phyloP scores from a whole-genome alignment of 2,797 vertebrate genomes.

The Pangasius larnaudii region DNA sequence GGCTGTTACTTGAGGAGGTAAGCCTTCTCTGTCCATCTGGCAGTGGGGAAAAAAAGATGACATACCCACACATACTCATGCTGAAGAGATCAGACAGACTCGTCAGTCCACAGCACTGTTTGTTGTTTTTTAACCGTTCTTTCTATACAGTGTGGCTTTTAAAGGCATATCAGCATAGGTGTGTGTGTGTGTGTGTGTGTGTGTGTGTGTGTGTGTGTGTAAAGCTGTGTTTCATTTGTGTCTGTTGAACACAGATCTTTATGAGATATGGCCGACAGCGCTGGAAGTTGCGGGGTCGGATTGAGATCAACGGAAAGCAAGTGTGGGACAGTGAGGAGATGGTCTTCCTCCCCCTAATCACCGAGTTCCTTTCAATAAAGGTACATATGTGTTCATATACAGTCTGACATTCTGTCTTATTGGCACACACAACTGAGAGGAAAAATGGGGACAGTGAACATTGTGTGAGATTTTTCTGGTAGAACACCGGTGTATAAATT shows the following conservation, averaged over 20 bases:
- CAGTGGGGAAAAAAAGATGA: neutral
- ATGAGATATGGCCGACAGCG: slow-evolving; percentile 95
- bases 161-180: neutral
- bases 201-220: neutral
- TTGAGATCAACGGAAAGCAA: slow-evolving; percentile 91
- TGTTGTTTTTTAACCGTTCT: neutral
- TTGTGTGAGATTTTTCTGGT: neutral
- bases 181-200: no score
- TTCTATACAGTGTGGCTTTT: neutral
- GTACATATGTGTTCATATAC: slow-evolving; percentile 66
- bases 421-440: neutral
- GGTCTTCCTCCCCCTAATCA: slow-evolving; percentile 90
- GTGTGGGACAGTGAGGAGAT: slow-evolving; percentile 97
- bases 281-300: slow-evolving; percentile 91
- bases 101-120: neutral
- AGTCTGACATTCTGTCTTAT: neutral
- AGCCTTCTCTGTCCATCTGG: slow-evolving; percentile 48
- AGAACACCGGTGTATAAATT: neutral
- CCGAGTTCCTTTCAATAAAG: slow-evolving; percentile 94
- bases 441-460: neutral
- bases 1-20: slow-evolving; percentile 30
- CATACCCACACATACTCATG: neutral
- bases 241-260: slow-evolving; percentile 79
- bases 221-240: neutral
- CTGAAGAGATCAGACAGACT: slow-evolving; percentile 4